A percentile compares a stretch with the other conserved stretches of the same genome.
Conservation (phyloP, 2,113 vertebrate genomes). For the Acanthisitta chloris region DNA sequence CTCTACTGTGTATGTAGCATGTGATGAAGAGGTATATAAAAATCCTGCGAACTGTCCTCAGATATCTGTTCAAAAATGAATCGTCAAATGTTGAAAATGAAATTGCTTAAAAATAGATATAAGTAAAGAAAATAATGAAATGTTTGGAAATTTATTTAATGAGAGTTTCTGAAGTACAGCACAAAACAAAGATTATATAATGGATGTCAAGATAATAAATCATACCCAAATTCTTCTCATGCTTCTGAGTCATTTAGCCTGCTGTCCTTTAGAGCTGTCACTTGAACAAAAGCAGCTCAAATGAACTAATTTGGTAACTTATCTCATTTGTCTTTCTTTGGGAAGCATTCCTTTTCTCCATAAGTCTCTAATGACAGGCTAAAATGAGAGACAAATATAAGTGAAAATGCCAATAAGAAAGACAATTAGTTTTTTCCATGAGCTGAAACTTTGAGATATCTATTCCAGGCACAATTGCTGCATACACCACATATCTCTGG, state of each 20-base stretch:
- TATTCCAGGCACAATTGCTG: background rate
- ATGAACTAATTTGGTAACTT: slow-evolving; percentile 15
- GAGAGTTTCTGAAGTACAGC: background rate
- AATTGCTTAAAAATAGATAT: background rate
- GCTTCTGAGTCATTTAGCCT: slow-evolving; percentile 40
- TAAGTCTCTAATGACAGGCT: background rate
- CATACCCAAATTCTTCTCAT: background rate
- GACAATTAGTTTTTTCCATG: background rate
- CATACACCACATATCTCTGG: background rate
- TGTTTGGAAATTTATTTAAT: slow-evolving; percentile 34
- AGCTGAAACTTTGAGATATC: background rate
- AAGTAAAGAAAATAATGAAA: background rate
- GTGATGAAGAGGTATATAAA: background rate
- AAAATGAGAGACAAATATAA: background rate
- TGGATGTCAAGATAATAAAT: background rate
- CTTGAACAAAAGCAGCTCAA: slow-evolving; percentile 43
- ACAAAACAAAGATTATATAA: slow-evolving; percentile 17
- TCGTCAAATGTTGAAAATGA: background rate
- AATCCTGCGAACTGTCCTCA: background rate
- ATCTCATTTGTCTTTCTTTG: slow-evolving; percentile 24
- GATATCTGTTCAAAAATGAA: background rate
- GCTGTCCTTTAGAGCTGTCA: slow-evolving; percentile 45
- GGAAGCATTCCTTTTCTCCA: background rate
- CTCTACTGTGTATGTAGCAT: background rate
- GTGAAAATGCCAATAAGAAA: background rate